Evolutionary conservation across 1,140 invertebrate genomes (phyloP).

Genomic region (Pseudomyrmex concolor): DNA sequence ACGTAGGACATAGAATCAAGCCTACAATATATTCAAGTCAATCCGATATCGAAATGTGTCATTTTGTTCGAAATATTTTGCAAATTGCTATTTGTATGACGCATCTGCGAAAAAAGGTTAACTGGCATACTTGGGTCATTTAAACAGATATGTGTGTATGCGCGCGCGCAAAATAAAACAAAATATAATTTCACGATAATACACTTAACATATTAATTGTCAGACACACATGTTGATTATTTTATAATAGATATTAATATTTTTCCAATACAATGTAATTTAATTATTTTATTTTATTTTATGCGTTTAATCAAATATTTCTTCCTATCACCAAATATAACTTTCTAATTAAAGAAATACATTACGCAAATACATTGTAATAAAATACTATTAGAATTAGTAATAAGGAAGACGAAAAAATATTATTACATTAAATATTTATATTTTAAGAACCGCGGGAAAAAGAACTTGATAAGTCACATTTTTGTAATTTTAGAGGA

Average conservation of each 20-base stretch:
- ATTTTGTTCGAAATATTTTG: constrained; percentile 23
- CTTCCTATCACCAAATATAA: no score
- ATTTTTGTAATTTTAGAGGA: no score
- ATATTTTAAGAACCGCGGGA: no score
- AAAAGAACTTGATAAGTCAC: no score
- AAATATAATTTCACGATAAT: constrained; percentile 1
- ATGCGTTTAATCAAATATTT: no score
- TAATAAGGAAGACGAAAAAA: no score
- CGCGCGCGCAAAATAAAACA: not conserved
- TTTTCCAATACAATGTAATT: no score
- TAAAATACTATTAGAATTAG: no score
- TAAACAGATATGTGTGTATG: not conserved
- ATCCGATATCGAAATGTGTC: constrained; percentile 10
- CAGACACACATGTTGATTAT: not conserved
- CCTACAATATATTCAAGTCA: constrained; percentile 9
- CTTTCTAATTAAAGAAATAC: no score
- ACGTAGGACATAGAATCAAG: not conserved
- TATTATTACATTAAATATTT: no score
- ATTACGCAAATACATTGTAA: no score
- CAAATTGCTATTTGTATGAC: constrained; percentile 23
- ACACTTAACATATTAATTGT: constrained; percentile 11
- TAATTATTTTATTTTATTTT: no score
- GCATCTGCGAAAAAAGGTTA: not conserved
- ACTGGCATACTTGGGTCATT: not conserved
- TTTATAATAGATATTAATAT: not conserved